Conservation (phyloP, 37 sponge, comb jelly and placozoan species). For the Bolinopsis microptera region DNA sequence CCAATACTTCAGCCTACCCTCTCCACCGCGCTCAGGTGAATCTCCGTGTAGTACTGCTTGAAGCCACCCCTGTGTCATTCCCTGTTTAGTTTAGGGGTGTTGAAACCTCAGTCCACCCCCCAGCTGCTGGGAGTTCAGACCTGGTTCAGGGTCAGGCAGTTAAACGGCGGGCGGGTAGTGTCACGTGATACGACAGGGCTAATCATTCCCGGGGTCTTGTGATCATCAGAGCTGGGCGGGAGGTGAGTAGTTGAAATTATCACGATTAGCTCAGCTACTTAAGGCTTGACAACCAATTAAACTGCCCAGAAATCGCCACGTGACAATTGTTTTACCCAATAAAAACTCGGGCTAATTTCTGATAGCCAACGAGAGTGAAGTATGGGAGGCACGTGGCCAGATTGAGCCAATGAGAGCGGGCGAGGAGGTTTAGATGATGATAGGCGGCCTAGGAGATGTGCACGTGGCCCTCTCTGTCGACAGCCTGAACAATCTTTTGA, state of each 20-base stretch:
- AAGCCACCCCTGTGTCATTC: neutral
- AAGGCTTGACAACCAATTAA: neutral
- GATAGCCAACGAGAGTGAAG: neutral
- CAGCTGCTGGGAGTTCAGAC: neutral
- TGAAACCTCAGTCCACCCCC: neutral
- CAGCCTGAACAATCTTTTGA: constrained; percentile 43
- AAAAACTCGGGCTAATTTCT: neutral
- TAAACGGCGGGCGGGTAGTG: neutral
- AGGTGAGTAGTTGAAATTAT: neutral
- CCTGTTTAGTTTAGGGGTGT: neutral
- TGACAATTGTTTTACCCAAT: neutral
- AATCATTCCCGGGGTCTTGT: neutral
- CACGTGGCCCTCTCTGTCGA: constrained; percentile 34
- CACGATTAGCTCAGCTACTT: neutral
- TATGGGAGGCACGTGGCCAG: neutral
- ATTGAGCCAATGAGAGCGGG: neutral
- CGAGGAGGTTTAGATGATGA: constrained; percentile 41
- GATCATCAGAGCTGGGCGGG: neutral
- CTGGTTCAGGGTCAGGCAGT: neutral
- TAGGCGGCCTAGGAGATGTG: constrained; percentile 14
- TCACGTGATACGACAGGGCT: neutral
- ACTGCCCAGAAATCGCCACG: neutral
- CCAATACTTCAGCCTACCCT: neutral
- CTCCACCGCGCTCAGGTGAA: neutral
- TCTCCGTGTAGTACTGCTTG: neutral